A percentile compares a stretch with the other conserved stretches of the same genome.
These are phyloP conservation scores for Listronotus bonariensis DNA, from an alignment of 1,140 invertebrate species.

Conservation along the genomic window DNA sequence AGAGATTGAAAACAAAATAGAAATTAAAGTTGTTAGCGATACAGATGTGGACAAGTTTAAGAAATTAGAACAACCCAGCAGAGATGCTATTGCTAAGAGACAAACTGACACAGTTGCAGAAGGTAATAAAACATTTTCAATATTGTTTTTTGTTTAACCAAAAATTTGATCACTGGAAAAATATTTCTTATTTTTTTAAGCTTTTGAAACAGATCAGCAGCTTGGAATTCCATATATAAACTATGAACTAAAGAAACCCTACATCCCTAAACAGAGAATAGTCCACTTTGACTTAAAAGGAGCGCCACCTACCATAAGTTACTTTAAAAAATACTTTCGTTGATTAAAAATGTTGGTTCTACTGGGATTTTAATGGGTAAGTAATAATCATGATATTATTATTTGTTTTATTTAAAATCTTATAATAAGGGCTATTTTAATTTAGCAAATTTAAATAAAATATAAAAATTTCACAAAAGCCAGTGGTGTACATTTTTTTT, in stretches of 20 bases:
- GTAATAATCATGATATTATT: not conserved
- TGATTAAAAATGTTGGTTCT: slow-evolving; percentile 77
- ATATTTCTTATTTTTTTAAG: slow-evolving; percentile 6
- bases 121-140: slow-evolving; percentile 8
- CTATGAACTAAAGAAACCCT: slow-evolving; percentile 48
- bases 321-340: slow-evolving; percentile 74
- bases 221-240: slow-evolving; percentile 53
- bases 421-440: no score
- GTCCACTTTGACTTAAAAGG: slow-evolving; percentile 93
- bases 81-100: slow-evolving; percentile 20
- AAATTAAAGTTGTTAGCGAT: not conserved
- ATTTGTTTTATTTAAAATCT: no score
- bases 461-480: no score
- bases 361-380: slow-evolving; percentile 67
- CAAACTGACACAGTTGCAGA: slow-evolving; percentile 26
- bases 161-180: no score
- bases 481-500: no score
- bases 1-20: slow-evolving; percentile 12
- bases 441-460: no score
- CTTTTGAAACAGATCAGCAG: slow-evolving; percentile 46
- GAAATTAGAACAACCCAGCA: slow-evolving; percentile 29
- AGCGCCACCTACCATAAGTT: slow-evolving; percentile 77
- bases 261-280: slow-evolving; percentile 58
- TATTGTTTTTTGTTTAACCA: no score
- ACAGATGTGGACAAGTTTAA: slow-evolving; percentile 17